Base-by-base conservation (phyloP, 2,113 vertebrate genomes). In the Apteryx owenii region DNA sequence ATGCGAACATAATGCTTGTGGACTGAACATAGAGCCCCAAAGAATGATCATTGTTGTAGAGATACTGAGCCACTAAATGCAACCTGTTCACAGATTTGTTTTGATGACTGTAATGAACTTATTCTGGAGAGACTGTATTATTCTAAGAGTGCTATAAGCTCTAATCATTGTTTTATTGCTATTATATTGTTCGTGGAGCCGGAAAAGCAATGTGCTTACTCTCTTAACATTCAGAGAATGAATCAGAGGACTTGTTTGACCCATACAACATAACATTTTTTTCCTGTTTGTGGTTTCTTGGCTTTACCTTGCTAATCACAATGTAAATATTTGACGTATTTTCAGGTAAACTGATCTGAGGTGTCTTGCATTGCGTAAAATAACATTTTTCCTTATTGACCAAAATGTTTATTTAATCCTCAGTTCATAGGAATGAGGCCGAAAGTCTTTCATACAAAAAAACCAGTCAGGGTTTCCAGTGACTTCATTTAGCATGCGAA, bases 221-320 rank as follows among this genome's bases (percentile, higher is more conserved):
- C 28, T 31, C 61, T 75, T 42, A 83, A 36, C 22, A 29, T 72
- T 64, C 48, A 86, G 58, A 82, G 64, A 89, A 85, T 88, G 84
- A 86, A 28, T 86, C 86, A 95, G 81, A 72, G 48, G 51, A 38
- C 25, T 83, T 65, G 53, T 89, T 95, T 94, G 89, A 95, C 80
- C 42, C 44, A 50, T 38, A 69, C 48, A 46, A 58, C 38, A 60
- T 31, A 80, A 93, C 12, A 23, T 23, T 28, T 65, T 58, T 95
- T 92, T 71, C 70, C 31, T 81, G 17, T 95, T 95, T 88, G 68
- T 81, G 48, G 71, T 88, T 93, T 94, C 40, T 79, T 88, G 56
- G 10, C 42, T 94, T 95, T 89, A 71, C 65, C 36, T 83, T 88
- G 28, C 42, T 88, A 95, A 86, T 92, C 53, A 62, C 1, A 0